Base-by-base conservation (phyloP, 2,888 invertebrate species). In the Nymphalis urticae region DNA sequence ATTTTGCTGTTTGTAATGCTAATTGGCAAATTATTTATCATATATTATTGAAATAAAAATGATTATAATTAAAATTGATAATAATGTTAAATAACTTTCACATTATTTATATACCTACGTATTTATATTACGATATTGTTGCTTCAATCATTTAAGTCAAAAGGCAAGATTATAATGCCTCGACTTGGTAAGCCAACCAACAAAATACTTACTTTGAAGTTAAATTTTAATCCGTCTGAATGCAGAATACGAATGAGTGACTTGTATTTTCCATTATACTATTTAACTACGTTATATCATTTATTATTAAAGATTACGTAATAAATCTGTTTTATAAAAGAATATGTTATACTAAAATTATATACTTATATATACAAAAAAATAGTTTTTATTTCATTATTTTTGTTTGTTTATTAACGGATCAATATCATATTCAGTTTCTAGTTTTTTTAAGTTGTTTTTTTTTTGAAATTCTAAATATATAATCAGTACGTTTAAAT, bases 161-260 rank as follows among this genome's bases (percentile, higher is more conserved):
- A 32, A 8, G 19, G 21, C 36, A 56, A 59, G 17, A 51, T 36
- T 36, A 59, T n/a, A 64, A 21, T 48, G 24, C 7, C 9, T 56
- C 21, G n/a, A 51, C 42, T 51, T 21, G n/a, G n/a, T 27, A 56
- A 60, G 36, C 47, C 64, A 64, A 36, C 36, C 62, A 68, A 17
- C 50, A 51, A 68, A 64, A 62, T 64, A 67, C 64, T 67, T 64
- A 67, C 64, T 67, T 67, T 68, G 58, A 64, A 66, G 64, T 64
- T 68, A 68, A 58, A 53, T 68, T 70, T 62, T 62, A 58, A 64
- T 21, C 51, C 27, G 24, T 62, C 64, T 65, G 68, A 64, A 51
- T 61, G 56, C 67, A 54, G 67, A 67, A 70, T 24, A 70, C 63
- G 60, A 66, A 63, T 60, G 51, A 60, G 59, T 63, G 62, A 54